Evolutionary conservation across 2,888 invertebrate genomes (phyloP), one percentile per base, ranked within the genome.

Genomic region (Andrena camellia): DNA sequence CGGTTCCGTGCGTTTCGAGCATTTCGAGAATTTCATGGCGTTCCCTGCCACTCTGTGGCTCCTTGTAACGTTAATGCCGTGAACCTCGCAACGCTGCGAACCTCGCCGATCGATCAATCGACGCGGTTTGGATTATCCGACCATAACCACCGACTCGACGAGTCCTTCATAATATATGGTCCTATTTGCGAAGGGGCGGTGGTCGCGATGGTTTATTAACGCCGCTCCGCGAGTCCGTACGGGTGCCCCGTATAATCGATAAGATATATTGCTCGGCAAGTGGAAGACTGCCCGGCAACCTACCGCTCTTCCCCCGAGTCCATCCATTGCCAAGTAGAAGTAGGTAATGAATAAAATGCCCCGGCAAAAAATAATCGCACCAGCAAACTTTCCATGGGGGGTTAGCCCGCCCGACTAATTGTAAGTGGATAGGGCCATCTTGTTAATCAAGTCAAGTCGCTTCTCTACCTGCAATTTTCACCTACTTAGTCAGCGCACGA

Each of bases 131-230:
- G 77, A 83, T 88, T 81, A 81, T 83, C 76, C 83, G 57, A 35
- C 54, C 81, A 63, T 88, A 81, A 85, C 74, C 42, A 63, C 69
- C 73, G 64, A 67, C 63, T 72, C 81, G 78, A 71, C 73, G 81
- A 80, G 67, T 83, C 87, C 74, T 88, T 63, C 88, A 82, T 89
- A 88, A 89, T 88, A 81, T 82, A 88, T 69, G 71, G 75, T 70
- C 71, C 70, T 81, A 89, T 88, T 85, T 76, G 71, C 74, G 76
- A 86, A 77, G 71, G 68, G 67, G 54, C 29, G 60, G 77, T 59
- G 60, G 77, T 59, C 33, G 64, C 33, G 31, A 31, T 63, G 84
- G 77, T 89, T 87, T 87, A 87, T 88, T 81, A 87, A 81, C 78
- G 82, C 82, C 69, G 74, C 86, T 76, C 69, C 42, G 42, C 1